Conservation (phyloP, 2,797 vertebrate species). For the Bradypus variegatus region DNA sequence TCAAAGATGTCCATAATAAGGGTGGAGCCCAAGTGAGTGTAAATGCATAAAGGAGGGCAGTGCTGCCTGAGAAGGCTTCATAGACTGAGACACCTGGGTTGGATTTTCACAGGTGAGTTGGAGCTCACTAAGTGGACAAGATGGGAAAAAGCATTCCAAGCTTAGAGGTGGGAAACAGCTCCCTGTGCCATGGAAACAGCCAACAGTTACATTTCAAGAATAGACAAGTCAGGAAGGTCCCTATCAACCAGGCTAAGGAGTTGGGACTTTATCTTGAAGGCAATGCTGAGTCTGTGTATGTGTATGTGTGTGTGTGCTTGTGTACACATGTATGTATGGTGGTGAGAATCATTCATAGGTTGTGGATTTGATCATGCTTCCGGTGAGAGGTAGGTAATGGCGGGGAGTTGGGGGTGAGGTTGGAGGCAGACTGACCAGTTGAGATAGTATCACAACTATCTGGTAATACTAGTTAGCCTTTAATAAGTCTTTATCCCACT, state of each 20-base stretch:
- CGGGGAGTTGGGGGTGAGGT: not conserved
- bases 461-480: not conserved
- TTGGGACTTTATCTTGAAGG: not conserved
- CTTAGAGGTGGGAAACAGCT: not conserved
- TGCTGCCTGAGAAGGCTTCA: not conserved
- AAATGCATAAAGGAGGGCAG: not conserved
- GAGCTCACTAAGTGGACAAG: not conserved
- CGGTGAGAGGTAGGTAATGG: not conserved
- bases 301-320: not conserved
- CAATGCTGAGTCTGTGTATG: too few species aligned
- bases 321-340: accelerated
- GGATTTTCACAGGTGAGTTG: not conserved
- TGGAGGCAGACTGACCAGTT: not conserved
- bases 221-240: not conserved
- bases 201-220: not conserved
- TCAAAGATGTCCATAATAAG: not conserved
- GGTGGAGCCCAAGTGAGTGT: not conserved
- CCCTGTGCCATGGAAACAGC: not conserved
- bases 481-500: too few species aligned
- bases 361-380: not conserved
- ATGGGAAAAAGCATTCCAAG: not conserved
- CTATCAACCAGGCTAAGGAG: not conserved
- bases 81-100: not conserved
- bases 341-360: not conserved
- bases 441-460: not conserved